Base-by-base conservation (phyloP, 2,888 invertebrate species). In the Mesorhabditis sp. region DNA sequence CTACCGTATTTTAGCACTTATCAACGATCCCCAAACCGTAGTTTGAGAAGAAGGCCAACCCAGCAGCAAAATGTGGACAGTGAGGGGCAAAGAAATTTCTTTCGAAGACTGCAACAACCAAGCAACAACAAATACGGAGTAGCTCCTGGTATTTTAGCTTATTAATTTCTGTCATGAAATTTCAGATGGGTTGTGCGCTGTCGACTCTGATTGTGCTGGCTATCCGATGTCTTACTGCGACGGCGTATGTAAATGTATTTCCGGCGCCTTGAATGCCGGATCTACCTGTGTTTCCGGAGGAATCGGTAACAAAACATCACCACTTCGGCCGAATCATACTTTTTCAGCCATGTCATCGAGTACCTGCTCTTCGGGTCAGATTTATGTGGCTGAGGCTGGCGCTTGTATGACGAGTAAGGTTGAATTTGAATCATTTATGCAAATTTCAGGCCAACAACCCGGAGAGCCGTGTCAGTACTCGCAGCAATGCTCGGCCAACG, bases 391-490 rank as follows among this genome's bases (percentile, higher is more conserved):
- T 4, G 86, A 86, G 71, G 82, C 84, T 62, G 86, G 86, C 64
- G 73, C 78, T 45, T 86, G 86, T 74, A 82, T 86, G 79, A 83
- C 83, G 64, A 79, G 85, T 85, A 65, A 15, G 72, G n/a, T 7
- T 15, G 45, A 5, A 10, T 66, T 66, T 43, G 4, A 10, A 4
- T 13, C 15, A 66, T 5, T 43, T 69, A 10, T 70, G 13, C 4
- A 58, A 50, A 66, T 72, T 84, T 50, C 70, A 85, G 85, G 76
- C 62, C 81, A 82, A 66, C 72, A 72, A 42, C 86, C 86, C 2
- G 85, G 84, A 28, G 77, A 76, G 5, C 85, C 85, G 4, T 86
- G 86, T 62, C 86, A 86, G 70, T 86, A 86, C 72, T 82, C 84
- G 0, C 86, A 86, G 71, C 86, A 86, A 69, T 86, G 86, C 67